Evolutionary conservation across 2,113 vertebrate genomes (phyloP).

Genomic region (Callipepla californica): DNA sequence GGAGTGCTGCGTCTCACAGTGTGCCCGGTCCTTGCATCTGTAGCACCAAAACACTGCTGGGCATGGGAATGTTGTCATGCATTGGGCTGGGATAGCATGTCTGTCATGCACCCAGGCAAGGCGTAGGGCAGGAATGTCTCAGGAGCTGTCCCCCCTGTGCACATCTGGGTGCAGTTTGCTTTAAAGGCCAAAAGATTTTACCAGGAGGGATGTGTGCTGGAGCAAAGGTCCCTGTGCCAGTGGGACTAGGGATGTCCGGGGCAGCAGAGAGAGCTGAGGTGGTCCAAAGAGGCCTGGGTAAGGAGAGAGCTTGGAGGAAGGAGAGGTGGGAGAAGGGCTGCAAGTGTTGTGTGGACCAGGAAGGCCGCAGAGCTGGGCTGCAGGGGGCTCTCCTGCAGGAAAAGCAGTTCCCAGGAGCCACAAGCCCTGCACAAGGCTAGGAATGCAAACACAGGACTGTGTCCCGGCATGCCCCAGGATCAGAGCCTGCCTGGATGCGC

Average conservation of each 20-base stretch:
- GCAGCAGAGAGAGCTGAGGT: not conserved
- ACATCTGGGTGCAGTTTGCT: not conserved
- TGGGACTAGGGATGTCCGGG: not conserved
- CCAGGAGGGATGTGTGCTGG: not conserved
- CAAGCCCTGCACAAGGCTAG: not conserved
- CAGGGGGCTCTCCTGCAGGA: not conserved
- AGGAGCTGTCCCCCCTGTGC: not conserved
- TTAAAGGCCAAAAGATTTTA: not conserved
- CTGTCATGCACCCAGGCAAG: fast-evolving
- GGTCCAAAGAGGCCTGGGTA: not conserved
- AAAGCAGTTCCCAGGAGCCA: not conserved
- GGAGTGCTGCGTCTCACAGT: not conserved
- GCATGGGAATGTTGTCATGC: not conserved
- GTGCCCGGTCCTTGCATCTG: not conserved
- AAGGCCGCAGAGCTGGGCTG: not conserved
- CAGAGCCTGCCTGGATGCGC: not conserved
- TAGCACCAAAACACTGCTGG: not conserved
- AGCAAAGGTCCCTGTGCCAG: not conserved
- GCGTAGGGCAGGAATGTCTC: not conserved
- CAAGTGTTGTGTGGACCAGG: not conserved
- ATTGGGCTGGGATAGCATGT: not conserved
- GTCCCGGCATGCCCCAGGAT: not conserved
- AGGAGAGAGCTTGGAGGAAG: not conserved
- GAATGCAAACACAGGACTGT: not conserved
- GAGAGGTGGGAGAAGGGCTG: not conserved